These are phyloP conservation scores for Plemyria rubiginata DNA, from an alignment of 2,888 invertebrate species.

Conservation along the genomic window DNA sequence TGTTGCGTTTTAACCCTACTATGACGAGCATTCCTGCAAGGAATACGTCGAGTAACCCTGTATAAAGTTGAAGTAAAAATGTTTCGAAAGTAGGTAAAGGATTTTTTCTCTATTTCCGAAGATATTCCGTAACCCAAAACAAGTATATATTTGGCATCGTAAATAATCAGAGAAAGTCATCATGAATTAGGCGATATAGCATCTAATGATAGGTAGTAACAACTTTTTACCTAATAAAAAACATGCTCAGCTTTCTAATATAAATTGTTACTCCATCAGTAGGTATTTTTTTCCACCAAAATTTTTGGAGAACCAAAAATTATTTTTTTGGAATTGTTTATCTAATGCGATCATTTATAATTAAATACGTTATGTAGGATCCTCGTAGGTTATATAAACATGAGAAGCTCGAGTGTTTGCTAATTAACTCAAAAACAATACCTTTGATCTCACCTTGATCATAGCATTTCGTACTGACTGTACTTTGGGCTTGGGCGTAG, in stretches of 20 bases:
- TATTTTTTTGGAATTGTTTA: no score
- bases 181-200: background rate
- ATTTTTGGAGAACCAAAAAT: no score
- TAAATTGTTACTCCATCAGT: background rate
- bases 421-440: conserved; percentile 15
- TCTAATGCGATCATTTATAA: no score
- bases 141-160: background rate
- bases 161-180: conserved; percentile 1
- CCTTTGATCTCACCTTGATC: conserved; percentile 63
- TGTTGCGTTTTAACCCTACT: no score
- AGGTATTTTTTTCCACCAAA: background rate
- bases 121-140: background rate
- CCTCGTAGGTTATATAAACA: background rate
- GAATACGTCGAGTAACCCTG: no score
- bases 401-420: conserved; percentile 6
- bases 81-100: background rate
- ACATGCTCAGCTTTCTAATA: background rate
- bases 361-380: no score
- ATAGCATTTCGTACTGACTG: conserved; percentile 63
- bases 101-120: background rate
- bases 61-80: no score
- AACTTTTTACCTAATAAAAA: background rate
- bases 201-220: background rate
- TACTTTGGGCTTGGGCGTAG: conserved; percentile 68
- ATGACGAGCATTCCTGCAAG: no score